Conservation (phyloP, 2,888 invertebrate species). For the Sminthurinus aureus region DNA sequence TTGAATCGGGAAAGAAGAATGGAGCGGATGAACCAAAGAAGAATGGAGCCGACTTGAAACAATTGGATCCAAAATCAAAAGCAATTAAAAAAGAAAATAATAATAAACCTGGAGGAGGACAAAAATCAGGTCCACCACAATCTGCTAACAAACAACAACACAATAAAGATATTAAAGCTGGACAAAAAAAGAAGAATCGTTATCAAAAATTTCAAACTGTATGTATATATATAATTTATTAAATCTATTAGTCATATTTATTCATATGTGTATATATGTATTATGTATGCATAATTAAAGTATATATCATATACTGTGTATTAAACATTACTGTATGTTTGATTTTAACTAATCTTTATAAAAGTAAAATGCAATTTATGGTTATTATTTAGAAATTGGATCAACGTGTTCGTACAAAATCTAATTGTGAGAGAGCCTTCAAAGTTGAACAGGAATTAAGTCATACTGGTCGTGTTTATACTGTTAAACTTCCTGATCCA, state of each 20-base stretch:
- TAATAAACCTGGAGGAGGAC: not conserved
- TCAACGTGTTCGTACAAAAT: conserved; percentile 40
- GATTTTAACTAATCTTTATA: too few species aligned
- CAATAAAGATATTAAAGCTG: conserved; percentile 24
- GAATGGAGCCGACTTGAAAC: conserved; percentile 18
- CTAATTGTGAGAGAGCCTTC: conserved; percentile 50
- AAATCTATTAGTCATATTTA: not conserved
- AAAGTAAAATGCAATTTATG: too few species aligned
- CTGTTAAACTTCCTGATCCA: conserved; percentile 51
- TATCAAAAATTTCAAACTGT: conserved; percentile 51
- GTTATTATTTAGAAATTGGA: conserved; percentile 22
- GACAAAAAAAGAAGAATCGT: conserved; percentile 43
- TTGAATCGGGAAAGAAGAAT: conserved; percentile 23
- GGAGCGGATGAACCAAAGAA: not conserved
- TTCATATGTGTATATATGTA: not conserved
- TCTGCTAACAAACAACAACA: conserved; percentile 37
- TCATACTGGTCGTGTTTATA: conserved; percentile 44
- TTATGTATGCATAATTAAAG: not conserved
- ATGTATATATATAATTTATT: conserved; percentile 7
- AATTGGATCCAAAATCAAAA: conserved; percentile 36
- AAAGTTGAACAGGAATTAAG: conserved; percentile 52
- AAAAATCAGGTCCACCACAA: conserved; percentile 4
- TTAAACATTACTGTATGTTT: too few species aligned
- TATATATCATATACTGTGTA: too few species aligned
- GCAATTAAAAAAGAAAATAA: conserved; percentile 27